These are phyloP conservation scores for Archips crataeganus DNA, from an alignment of 2,888 invertebrate species.

Conservation along the genomic window DNA sequence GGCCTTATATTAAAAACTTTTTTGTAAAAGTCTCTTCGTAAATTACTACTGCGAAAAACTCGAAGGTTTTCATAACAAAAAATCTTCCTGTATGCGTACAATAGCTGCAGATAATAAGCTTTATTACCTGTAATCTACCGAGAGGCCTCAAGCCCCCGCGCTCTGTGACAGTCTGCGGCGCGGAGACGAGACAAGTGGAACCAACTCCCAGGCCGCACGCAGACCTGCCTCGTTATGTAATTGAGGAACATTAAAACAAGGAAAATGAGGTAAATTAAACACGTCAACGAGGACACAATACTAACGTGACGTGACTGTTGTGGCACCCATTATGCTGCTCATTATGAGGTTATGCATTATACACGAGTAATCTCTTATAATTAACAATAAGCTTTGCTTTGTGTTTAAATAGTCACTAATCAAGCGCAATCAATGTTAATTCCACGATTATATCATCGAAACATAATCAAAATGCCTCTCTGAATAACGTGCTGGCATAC, in stretches of 20 bases:
- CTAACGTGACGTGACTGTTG: constrained; percentile 51
- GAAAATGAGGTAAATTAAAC: constrained; percentile 58
- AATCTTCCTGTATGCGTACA: constrained; percentile 65
- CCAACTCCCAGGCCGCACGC: constrained; percentile 28
- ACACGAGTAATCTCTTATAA: constrained; percentile 44
- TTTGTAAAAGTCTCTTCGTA: constrained; percentile 27
- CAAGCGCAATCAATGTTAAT: constrained; percentile 56
- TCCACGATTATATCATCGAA: constrained; percentile 59
- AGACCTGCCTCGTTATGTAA: constrained; percentile 42
- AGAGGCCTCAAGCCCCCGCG: constrained; percentile 27
- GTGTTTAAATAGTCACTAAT: constrained; percentile 48
- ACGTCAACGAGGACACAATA: constrained; percentile 59
- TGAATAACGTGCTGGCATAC: constrained; percentile 44
- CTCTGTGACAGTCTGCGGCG: constrained; percentile 30
- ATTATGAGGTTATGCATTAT: constrained; percentile 46
- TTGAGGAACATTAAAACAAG: constrained; percentile 51
- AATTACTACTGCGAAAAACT: constrained; percentile 41
- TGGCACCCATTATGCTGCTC: constrained; percentile 44
- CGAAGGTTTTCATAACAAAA: constrained; percentile 69
- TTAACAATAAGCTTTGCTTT: constrained; percentile 42
- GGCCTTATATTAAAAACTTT: constrained; percentile 8
- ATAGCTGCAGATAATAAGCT: constrained; percentile 53
- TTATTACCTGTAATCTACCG: constrained; percentile 54
- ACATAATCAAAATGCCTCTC: constrained; percentile 48
- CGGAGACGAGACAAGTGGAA: constrained; percentile 30